phyloP scores from a whole-genome alignment of 2,888 invertebrate species.

The Caenorhabditis wallacei region DNA sequence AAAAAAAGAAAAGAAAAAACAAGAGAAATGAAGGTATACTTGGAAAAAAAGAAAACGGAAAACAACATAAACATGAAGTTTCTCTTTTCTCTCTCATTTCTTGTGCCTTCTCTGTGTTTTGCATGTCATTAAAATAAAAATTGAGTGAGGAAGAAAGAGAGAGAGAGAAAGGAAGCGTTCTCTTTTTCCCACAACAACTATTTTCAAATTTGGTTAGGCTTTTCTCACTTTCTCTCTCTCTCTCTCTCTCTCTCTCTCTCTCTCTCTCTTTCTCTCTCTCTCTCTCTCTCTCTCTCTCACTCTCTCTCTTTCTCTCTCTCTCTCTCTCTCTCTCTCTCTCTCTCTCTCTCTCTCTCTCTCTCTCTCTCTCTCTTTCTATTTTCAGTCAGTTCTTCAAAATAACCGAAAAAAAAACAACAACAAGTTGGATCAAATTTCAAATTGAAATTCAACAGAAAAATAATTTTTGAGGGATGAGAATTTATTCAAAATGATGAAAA shows the following conservation, averaged over 20 bases:
- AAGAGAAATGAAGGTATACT: neutral
- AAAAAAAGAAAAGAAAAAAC: constrained; percentile 22
- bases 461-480: no score
- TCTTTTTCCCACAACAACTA: neutral
- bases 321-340: no score
- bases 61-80: constrained; percentile 18
- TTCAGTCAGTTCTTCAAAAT: no score
- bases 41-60: constrained; percentile 15
- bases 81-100: constrained; percentile 3
- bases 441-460: no score
- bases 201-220: constrained; percentile 42
- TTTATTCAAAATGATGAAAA: no score
- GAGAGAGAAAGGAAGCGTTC: constrained; percentile 11
- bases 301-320: no score
- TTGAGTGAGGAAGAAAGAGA: constrained; percentile 17
- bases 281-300: no score
- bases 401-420: neutral
- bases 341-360: no score
- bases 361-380: constrained; percentile 1
- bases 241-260: no score
- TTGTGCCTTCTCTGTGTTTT: neutral
- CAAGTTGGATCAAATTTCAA: constrained; percentile 7
- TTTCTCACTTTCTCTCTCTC: no score
- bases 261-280: no score
- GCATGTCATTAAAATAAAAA: constrained; percentile 13